A percentile compares a stretch with the other conserved stretches of the same genome.
phyloP scores from a whole-genome alignment of 1,140 invertebrate species.

The Agrilus planipennis region DNA sequence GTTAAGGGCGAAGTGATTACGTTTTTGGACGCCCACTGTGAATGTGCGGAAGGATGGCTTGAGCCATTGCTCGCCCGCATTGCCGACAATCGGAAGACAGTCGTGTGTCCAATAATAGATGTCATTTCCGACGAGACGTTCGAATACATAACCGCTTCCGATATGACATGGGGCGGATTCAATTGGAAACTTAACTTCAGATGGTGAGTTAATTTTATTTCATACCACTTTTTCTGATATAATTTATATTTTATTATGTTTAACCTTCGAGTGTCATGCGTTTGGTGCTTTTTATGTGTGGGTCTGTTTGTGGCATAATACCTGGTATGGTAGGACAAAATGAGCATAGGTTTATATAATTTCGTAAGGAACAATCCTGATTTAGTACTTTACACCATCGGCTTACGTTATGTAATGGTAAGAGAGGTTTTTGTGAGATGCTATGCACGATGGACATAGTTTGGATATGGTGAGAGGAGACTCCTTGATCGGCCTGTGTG shows the following conservation, averaged over 20 bases:
- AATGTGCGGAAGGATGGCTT: conserved; percentile 89
- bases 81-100: conserved; percentile 80
- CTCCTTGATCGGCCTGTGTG: neutral
- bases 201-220: conserved; percentile 57
- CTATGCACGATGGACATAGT: neutral
- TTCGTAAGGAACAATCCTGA: too few relatives aligned
- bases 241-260: too few relatives aligned
- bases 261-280: too few relatives aligned
- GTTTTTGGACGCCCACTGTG: conserved; percentile 94
- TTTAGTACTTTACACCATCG: too few relatives aligned
- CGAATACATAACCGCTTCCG: conserved; percentile 88
- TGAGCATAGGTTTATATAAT: too few relatives aligned
- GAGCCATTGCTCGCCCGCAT: conserved; percentile 84
- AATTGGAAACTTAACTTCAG: conserved; percentile 98
- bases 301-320: too few relatives aligned
- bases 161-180: conserved; percentile 95
- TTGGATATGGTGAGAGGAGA: neutral
- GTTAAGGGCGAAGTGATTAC: conserved; percentile 91
- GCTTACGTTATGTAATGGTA: neutral
- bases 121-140: conserved; percentile 97
- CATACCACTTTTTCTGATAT: too few relatives aligned
- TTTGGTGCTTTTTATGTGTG: too few relatives aligned
- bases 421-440: neutral
- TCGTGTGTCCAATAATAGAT: conserved; percentile 96
- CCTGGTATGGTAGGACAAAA: too few relatives aligned